Evolutionary conservation across 2,113 vertebrate species (phyloP).

Genomic region (Syngnathus typhle): DNA sequence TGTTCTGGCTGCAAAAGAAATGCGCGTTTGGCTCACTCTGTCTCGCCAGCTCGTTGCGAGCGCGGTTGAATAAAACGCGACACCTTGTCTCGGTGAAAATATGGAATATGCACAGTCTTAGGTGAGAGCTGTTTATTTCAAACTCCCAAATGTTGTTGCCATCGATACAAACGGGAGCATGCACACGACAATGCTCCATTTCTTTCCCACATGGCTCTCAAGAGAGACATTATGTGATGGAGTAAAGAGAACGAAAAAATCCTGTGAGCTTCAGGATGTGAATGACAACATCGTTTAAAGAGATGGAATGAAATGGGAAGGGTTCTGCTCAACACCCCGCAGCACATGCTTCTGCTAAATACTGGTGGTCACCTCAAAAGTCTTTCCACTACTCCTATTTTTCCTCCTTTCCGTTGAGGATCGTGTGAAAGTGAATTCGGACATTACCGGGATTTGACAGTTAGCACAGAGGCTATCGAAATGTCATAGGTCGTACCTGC

Average conservation of each 20-base stretch:
- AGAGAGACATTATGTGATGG: conserved; percentile 49
- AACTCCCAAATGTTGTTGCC: conserved; percentile 34
- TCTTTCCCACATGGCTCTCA: conserved; percentile 40
- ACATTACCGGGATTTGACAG: conserved; percentile 21
- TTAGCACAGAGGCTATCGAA: background rate
- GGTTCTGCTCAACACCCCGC: conserved; percentile 26
- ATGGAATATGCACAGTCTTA: background rate
- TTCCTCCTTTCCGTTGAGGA: conserved; percentile 13
- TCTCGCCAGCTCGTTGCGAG: conserved; percentile 2
- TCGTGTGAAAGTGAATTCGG: conserved; percentile 16
- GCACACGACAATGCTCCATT: conserved; percentile 38
- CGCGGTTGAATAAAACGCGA: background rate
- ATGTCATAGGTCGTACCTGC: conserved; percentile 24
- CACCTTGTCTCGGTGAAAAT: background rate
- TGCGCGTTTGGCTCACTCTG: conserved; percentile 5
- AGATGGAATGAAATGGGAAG: conserved; percentile 37
- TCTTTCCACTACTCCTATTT: conserved; percentile 23
- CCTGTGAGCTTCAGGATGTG: conserved; percentile 37
- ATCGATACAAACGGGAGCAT: conserved; percentile 25
- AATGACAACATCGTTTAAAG: conserved; percentile 53
- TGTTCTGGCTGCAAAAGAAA: conserved; percentile 29
- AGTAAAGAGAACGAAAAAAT: conserved; percentile 32
- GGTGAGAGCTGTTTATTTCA: background rate
- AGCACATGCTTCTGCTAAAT: conserved; percentile 31
- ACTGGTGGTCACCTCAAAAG: conserved; percentile 13